A percentile compares a stretch with the other conserved stretches of the same genome.
Conservation (phyloP, 2,113 vertebrate genomes). For the Tiliqua scincoides region DNA sequence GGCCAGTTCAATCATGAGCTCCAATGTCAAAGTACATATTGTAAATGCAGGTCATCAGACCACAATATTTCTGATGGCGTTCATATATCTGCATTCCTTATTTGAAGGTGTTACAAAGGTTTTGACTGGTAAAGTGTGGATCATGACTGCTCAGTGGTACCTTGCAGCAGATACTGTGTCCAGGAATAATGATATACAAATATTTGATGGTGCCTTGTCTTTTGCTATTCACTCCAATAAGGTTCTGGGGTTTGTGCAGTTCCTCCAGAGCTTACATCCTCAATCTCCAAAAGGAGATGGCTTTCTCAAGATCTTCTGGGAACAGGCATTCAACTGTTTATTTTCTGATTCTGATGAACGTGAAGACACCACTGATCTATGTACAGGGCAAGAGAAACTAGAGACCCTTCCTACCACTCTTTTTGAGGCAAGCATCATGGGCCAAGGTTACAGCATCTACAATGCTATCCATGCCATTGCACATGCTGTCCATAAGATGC, state of each 20-base stretch:
- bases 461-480: too few species aligned
- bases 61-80: neutral
- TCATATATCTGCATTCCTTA: neutral
- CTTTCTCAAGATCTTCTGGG: neutral
- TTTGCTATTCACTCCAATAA: neutral
- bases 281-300: neutral
- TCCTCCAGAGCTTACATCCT: neutral
- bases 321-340: neutral
- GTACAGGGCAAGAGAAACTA: neutral
- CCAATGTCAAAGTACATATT: neutral
- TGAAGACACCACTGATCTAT: too few species aligned
- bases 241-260: neutral
- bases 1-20: too few species aligned
- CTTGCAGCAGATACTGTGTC: neutral
- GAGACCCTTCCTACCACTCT: neutral
- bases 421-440: neutral
- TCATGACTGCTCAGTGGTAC: neutral
- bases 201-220: neutral
- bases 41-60: neutral
- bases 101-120: neutral
- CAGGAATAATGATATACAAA: neutral
- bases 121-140: neutral
- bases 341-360: neutral
- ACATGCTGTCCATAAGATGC: neutral
- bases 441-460: too few species aligned